Evolutionary conservation across 2,888 invertebrate genomes (phyloP), one percentile per base, ranked within the genome.

Genomic region (Nymphalis polychloros): DNA sequence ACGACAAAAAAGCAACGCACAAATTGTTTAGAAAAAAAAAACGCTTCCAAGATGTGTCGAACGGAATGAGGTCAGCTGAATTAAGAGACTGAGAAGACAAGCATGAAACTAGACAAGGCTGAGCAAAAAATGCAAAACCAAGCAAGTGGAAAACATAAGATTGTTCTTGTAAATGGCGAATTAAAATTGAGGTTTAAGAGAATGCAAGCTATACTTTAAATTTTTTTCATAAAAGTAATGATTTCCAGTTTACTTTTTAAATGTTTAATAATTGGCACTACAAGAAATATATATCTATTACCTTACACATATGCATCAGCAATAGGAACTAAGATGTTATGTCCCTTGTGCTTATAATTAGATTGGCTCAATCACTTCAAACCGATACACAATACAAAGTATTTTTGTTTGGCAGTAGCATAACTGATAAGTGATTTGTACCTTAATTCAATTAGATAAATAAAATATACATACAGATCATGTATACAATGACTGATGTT

Each of bases 11-110:
- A 27, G 48, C 41, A n/a, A 59, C 23, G 60, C 17, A 55, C 55
- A 55, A 70, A 69, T 50, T 55, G 62, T 63, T 69, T 52, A 61
- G 61, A 55, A 49, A 62, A 61, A 66, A 41, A 65, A 72, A 60
- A 59, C 47, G 19, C 19, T 65, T 61, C 64, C 68, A 70, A 72
- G 70, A 75, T 71, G 69, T 70, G 72, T 67, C 68, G 70, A 75
- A 73, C 63, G 67, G 64, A 77, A 77, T 76, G 72, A 84, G 83
- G 84, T 72, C 79, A 75, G 74, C 73, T 75, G 81, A 78, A 80
- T 78, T 78, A 49, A 53, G 59, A 20, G 20, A 13, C 69, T 59
- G 73, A 63, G 74, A 75, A 72, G 81, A 79, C 78, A 79, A 75
- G 79, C 81, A 72, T 81, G 77, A 77, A 77, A 75, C 66, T 65